These are phyloP conservation scores for Chrysaora quinquecirrha DNA, from an alignment of 30 jellyfish, hydroid and myxozoan genomes.

Conservation along the genomic window DNA sequence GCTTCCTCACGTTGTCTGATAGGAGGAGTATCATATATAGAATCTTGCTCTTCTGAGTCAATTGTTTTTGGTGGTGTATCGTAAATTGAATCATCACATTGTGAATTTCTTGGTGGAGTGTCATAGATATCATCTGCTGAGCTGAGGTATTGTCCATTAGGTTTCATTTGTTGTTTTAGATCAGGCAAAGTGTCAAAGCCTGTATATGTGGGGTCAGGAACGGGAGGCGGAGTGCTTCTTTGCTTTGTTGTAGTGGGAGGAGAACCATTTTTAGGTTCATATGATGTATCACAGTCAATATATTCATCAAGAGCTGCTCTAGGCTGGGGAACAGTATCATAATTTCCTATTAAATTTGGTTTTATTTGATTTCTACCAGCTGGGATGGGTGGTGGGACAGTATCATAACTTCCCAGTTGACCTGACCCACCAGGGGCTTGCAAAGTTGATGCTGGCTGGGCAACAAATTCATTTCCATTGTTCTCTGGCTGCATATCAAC, in stretches of 20 bases:
- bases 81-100: constrained; percentile 6
- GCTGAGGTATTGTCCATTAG: neutral
- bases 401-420: constrained; percentile 35
- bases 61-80: constrained; percentile 13
- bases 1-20: no score
- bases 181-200: constrained; percentile 59
- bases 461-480: neutral
- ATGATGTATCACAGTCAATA: constrained; percentile 22
- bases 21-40: constrained; percentile 22
- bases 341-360: neutral
- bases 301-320: constrained; percentile 10
- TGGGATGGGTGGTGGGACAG: constrained; percentile 63
- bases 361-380: neutral
- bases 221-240: constrained; percentile 53
- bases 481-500: constrained; percentile 46
- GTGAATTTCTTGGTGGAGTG: neutral
- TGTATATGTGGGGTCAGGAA: constrained; percentile 59
- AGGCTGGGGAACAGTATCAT: constrained; percentile 57
- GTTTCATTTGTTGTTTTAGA: neutral
- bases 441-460: neutral
- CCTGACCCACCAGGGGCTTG: neutral
- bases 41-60: neutral
- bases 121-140: constrained; percentile 10
- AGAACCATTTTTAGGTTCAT: neutral
- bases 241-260: neutral